phyloP scores from a whole-genome alignment of 2,797 vertebrate genomes.

The Crenichthys baileyi region DNA sequence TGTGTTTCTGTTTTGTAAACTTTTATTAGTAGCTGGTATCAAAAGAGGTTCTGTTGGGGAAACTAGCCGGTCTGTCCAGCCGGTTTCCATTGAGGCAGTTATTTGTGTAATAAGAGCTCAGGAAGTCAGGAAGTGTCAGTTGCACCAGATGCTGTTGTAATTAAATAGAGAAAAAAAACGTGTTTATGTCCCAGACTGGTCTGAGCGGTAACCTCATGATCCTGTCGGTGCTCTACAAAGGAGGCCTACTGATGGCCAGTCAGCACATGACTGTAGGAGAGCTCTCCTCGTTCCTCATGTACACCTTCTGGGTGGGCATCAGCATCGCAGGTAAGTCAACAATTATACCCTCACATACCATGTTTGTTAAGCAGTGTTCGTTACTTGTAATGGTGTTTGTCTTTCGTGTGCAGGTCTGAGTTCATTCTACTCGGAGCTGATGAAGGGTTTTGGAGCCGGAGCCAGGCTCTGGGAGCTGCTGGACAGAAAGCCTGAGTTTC shows the following conservation, averaged over 20 bases:
- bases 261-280: constrained; percentile 96
- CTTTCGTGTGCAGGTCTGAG: constrained; percentile 85
- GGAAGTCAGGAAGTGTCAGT: constrained; percentile 5
- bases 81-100: constrained; percentile 2
- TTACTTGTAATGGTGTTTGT: background rate
- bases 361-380: background rate
- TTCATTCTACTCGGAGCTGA: constrained; percentile 96
- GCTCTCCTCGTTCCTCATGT: constrained; percentile 97
- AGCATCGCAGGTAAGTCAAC: constrained; percentile 89
- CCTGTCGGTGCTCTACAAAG: constrained; percentile 95
- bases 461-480: constrained; percentile 92
- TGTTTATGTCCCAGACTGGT: constrained; percentile 84
- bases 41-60: background rate
- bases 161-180: constrained; percentile 15
- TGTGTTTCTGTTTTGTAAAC: background rate
- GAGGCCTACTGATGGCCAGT: constrained; percentile 90
- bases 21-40: background rate
- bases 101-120: constrained; percentile 11
- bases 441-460: constrained; percentile 97
- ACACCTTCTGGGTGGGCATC: constrained; percentile 97
- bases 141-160: constrained; percentile 36
- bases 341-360: background rate
- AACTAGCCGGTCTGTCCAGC: background rate
- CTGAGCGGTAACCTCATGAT: constrained; percentile 96
- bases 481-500: constrained; percentile 89